phyloP scores from a whole-genome alignment of 2,888 invertebrate genomes.

The Amphipoea lucens region DNA sequence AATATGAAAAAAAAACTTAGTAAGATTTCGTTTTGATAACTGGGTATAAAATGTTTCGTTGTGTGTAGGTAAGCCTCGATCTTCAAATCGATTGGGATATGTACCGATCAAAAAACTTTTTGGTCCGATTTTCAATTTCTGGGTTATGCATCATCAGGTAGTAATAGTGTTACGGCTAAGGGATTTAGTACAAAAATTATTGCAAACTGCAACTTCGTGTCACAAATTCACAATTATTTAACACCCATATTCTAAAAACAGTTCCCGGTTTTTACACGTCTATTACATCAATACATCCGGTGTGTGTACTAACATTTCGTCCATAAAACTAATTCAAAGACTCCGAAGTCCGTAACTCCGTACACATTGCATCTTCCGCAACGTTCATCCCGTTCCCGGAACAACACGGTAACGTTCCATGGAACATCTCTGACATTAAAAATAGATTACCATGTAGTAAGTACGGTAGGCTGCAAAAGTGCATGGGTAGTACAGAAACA shows the following conservation, averaged over 20 bases:
- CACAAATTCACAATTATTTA: constrained; percentile 16
- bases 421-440: constrained; percentile 49
- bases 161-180: background rate
- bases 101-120: background rate
- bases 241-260: background rate
- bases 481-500: too few relatives aligned
- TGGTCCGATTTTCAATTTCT: background rate
- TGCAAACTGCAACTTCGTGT: constrained; percentile 1
- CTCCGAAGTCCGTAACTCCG: constrained; percentile 2
- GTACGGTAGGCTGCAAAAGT: too few relatives aligned
- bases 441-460: constrained; percentile 39
- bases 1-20: background rate
- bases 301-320: constrained; percentile 25
- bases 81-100: background rate
- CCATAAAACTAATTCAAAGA: constrained; percentile 42
- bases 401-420: constrained; percentile 23
- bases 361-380: constrained; percentile 32
- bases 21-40: background rate
- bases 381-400: constrained; percentile 35
- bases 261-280: constrained; percentile 30
- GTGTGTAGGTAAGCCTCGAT: background rate
- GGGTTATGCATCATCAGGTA: background rate
- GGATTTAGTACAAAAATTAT: background rate
- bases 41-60: background rate
- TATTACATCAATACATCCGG: constrained; percentile 54